These are phyloP conservation scores for Apteryx mantelli DNA, from an alignment of 2,113 vertebrate genomes.

Conservation along the genomic window DNA sequence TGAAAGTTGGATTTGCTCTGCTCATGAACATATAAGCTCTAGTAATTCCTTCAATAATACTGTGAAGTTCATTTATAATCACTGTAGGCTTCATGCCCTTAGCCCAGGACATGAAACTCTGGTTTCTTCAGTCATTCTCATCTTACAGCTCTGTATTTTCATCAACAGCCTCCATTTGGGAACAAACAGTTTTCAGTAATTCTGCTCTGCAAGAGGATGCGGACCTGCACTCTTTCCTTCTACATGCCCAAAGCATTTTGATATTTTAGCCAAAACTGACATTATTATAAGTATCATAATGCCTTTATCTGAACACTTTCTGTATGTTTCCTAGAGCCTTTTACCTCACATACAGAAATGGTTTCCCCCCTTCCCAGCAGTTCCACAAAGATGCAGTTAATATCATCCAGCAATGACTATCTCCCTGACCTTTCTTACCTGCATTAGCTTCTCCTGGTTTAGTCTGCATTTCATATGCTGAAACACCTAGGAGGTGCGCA, in stretches of 20 bases:
- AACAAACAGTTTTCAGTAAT: background rate
- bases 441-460: background rate
- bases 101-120: background rate
- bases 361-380: background rate
- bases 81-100: background rate
- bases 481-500: background rate
- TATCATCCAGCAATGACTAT: background rate
- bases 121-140: background rate
- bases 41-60: background rate
- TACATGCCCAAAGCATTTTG: background rate
- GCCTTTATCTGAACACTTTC: background rate
- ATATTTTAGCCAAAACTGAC: background rate
- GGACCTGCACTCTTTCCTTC: background rate
- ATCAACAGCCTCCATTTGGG: background rate
- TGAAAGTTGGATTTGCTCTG: background rate
- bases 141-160: background rate
- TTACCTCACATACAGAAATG: background rate
- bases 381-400: background rate
- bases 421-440: slow-evolving; percentile 10
- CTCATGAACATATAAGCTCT: background rate
- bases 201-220: background rate
- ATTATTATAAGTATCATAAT: background rate
- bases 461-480: slow-evolving; percentile 5
- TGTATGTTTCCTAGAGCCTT: background rate
- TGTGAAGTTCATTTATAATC: background rate